Percentiles rank a stretch among this genome's conserved stretches.
These are phyloP conservation scores for Apodemia duryi DNA, from an alignment of 2,888 invertebrate genomes.

Conservation along the genomic window DNA sequence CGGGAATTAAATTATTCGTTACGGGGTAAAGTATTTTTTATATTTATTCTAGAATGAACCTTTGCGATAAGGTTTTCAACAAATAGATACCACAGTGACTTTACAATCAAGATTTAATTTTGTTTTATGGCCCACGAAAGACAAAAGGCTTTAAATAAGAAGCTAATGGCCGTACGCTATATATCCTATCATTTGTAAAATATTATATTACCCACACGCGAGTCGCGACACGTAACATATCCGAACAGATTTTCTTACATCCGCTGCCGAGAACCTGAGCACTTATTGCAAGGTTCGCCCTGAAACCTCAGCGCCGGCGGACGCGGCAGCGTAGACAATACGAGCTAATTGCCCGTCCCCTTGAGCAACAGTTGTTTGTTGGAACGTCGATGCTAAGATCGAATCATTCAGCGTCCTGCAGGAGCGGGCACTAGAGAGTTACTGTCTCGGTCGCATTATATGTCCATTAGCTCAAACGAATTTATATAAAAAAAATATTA, in stretches of 20 bases:
- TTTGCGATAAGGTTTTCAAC: no score
- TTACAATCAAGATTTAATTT: no score
- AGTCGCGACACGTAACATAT: neutral
- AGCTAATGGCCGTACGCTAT: neutral
- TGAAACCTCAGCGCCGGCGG: neutral
- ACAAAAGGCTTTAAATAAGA: neutral
- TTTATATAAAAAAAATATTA: no score
- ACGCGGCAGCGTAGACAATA: neutral
- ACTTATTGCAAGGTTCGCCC: constrained; percentile 1
- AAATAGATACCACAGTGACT: no score
- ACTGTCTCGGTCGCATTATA: no score
- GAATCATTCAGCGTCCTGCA: neutral
- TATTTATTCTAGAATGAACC: no score
- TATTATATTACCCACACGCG: neutral
- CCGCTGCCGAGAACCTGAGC: neutral
- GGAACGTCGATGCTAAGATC: neutral
- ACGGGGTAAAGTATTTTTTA: no score
- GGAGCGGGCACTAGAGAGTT: neutral
- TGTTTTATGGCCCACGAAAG: no score
- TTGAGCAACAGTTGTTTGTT: neutral
- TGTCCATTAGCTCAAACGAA: no score
- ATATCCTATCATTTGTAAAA: neutral
- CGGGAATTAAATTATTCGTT: no score
- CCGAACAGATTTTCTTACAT: constrained; percentile 5
- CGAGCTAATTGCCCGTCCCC: neutral